phyloP scores from a whole-genome alignment of 2,888 invertebrate genomes.

The Phytoseiulus persimilis region DNA sequence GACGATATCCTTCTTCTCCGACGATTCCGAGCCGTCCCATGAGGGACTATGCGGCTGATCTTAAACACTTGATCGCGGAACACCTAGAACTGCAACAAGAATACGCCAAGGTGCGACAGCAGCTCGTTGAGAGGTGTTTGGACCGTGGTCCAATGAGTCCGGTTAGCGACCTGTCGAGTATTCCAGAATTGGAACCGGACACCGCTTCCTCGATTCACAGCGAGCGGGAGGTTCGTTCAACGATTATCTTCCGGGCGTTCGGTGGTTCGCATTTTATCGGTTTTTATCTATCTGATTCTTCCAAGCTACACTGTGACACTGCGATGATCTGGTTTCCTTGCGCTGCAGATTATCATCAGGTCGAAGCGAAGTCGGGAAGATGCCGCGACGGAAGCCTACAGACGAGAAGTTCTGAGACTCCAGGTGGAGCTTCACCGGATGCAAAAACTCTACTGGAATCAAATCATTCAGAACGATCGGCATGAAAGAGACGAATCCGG shows the following conservation, averaged over 20 bases:
- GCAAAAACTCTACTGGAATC: slow-evolving; percentile 45
- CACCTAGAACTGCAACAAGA: slow-evolving; percentile 19
- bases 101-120: slow-evolving; percentile 31
- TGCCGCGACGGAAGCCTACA: slow-evolving; percentile 40
- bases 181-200: slow-evolving; percentile 12
- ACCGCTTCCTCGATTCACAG: not conserved
- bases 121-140: slow-evolving; percentile 10
- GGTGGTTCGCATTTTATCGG: too few relatives aligned
- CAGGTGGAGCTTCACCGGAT: slow-evolving; percentile 44
- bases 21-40: not conserved
- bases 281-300: too few relatives aligned
- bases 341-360: not conserved
- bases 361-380: slow-evolving; percentile 35
- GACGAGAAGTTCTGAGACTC: slow-evolving; percentile 43
- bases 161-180: slow-evolving; percentile 13
- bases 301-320: too few relatives aligned
- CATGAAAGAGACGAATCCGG: slow-evolving; percentile 20
- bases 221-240: not conserved
- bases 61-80: slow-evolving; percentile 15
- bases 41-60: not conserved
- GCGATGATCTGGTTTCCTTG: not conserved
- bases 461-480: slow-evolving; percentile 40
- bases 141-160: not conserved
- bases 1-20: not conserved
- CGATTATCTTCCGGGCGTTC: too few relatives aligned